phyloP scores from a whole-genome alignment of 2,888 invertebrate genomes.

The Synergus gifuensis region DNA sequence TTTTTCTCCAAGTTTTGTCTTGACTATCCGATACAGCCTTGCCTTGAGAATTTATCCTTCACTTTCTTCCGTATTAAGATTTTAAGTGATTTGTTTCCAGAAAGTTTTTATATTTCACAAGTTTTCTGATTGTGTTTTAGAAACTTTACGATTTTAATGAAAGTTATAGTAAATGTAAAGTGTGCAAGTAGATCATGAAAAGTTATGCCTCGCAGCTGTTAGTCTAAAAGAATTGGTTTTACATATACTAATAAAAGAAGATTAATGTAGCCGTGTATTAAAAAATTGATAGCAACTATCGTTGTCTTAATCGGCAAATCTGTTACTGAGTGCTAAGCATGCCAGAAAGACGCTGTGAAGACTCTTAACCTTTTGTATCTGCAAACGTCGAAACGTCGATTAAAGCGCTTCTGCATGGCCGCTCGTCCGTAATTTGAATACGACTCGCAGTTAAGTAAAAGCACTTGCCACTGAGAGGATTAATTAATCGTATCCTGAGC shows the following conservation, averaged over 20 bases:
- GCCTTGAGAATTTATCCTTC: not conserved
- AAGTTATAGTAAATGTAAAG: not conserved
- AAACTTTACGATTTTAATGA: not conserved
- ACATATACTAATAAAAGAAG: not conserved
- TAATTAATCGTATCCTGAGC: conserved; percentile 41
- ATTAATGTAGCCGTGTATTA: not conserved
- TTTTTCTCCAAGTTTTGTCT: not conserved
- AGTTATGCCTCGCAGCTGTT: too few species aligned
- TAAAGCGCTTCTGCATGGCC: conserved; percentile 30
- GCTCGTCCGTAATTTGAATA: conserved; percentile 40
- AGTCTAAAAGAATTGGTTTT: too few species aligned
- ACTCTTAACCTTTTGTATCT: conserved; percentile 39
- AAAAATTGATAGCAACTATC: not conserved
- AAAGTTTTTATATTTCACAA: not conserved
- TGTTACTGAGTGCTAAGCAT: conserved; percentile 1
- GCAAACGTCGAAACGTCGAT: not conserved
- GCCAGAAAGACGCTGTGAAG: conserved; percentile 21
- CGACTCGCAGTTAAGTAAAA: conserved; percentile 31
- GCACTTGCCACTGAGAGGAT: conserved; percentile 37
- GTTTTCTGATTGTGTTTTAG: not conserved
- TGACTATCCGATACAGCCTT: not conserved
- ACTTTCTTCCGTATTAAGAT: not conserved
- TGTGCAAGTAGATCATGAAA: too few species aligned
- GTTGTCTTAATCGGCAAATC: conserved; percentile 18
- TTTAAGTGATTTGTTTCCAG: not conserved